Evolutionary conservation across 2,888 invertebrate genomes (phyloP), one percentile per base, ranked within the genome.

Genomic region (Diaperis boleti): DNA sequence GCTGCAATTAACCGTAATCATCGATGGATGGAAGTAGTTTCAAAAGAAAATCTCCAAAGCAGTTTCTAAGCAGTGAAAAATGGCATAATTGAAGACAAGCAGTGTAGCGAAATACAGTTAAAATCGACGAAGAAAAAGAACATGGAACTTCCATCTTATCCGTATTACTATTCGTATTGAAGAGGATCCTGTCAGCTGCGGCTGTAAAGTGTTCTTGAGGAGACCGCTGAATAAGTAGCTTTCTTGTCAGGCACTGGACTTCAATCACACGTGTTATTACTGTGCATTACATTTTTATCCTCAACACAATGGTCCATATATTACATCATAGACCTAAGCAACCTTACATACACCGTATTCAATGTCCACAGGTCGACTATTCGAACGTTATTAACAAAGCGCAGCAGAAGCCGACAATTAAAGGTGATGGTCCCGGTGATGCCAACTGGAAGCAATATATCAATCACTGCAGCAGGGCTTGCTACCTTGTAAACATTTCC

Each of bases 231-330:
- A 76, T 76, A 78, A 77, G 77, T 77, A 77, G 78, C 76, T 73
- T 75, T 74, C 77, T 76, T 76, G 76, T 76, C 77, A 74, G 72
- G 64, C 72, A 69, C 70, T 69, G 74, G 69, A 73, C 78, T 76
- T 78, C 77, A 77, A 78, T 79, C 78, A 77, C 77, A 76, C 73
- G 74, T 74, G 77, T 79, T 80, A 78, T 78, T 79, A 76, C 79
- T 74, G 75, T 73, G 72, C 72, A 73, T 74, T 74, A 72, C 75
- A 77, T 78, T 80, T 80, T 78, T 77, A 73, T 70, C 65, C 66
- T 65, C 69, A 66, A 77, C 73, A 80, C 80, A 80, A 80, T 80
- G 77, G 79, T 76, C 78, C 79, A 79, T 79, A 79, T 78, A 79
- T 80, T 79, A 80, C 78, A 73, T 72, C 72, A 73, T 72, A 72